A percentile compares a stretch with the other conserved stretches of the same genome.
Conservation (phyloP, 2,888 invertebrate genomes). For the Polyommatus icarus region DNA sequence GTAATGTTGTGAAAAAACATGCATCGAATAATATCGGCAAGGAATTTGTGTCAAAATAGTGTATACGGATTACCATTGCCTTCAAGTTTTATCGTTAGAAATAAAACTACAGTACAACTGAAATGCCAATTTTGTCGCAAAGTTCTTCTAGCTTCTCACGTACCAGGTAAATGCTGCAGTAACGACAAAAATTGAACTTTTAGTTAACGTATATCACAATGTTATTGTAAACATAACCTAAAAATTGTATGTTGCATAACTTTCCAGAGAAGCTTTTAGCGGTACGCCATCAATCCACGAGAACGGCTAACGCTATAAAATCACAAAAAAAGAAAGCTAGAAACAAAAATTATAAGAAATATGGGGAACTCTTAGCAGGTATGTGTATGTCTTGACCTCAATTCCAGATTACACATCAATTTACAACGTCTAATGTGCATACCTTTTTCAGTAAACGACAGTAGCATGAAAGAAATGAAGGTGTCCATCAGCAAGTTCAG, state of each 20-base stretch:
- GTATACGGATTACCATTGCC: constrained; percentile 58
- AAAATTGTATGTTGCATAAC: constrained; percentile 65
- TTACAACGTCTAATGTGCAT: not conserved
- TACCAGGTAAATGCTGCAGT: constrained; percentile 55
- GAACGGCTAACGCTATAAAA: constrained; percentile 62
- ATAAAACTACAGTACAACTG: constrained; percentile 53
- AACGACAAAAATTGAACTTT: not conserved
- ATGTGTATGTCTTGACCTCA: constrained; percentile 44
- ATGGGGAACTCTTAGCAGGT: constrained; percentile 86
- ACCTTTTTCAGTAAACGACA: constrained; percentile 80
- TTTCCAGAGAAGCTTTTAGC: constrained; percentile 60
- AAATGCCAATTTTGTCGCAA: constrained; percentile 73
- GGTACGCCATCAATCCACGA: constrained; percentile 68
- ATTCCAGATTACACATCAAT: constrained; percentile 23
- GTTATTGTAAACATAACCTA: constrained; percentile 52
- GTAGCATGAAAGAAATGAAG: constrained; percentile 82
- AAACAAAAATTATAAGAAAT: constrained; percentile 77
- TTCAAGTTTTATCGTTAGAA: constrained; percentile 51
- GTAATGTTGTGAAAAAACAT: constrained; percentile 52
- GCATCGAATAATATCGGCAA: constrained; percentile 70
- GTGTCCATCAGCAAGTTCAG: constrained; percentile 85
- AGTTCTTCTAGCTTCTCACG: constrained; percentile 57
- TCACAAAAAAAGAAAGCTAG: constrained; percentile 68
- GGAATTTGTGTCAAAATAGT: constrained; percentile 66
- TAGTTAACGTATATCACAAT: constrained; percentile 22